A percentile compares a stretch with the other conserved stretches of the same genome.
phyloP scores from a whole-genome alignment of 2,113 vertebrate species.

The Genyomyrus donnyi region DNA sequence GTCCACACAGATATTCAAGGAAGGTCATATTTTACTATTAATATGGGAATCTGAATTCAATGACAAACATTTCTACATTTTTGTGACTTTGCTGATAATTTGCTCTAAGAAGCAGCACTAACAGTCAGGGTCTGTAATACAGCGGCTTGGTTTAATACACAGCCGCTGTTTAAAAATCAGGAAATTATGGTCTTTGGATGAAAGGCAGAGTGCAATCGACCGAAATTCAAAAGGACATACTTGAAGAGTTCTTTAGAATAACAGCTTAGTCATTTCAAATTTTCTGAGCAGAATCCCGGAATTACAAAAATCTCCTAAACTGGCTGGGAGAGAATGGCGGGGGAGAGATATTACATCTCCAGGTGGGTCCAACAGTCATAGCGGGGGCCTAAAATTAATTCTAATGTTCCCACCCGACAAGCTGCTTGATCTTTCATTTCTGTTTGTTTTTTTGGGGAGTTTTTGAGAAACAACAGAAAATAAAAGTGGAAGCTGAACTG shows the following conservation, averaged over 20 bases:
- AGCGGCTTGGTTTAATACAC: neutral
- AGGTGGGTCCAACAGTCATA: neutral
- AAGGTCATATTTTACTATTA: neutral
- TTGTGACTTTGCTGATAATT: neutral
- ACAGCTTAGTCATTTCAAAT: neutral
- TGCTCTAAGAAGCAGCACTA: neutral
- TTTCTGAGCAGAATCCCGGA: neutral
- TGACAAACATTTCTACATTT: neutral
- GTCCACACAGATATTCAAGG: neutral
- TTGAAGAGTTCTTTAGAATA: neutral
- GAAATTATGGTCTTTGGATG: neutral
- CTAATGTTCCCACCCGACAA: neutral
- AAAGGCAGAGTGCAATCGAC: neutral
- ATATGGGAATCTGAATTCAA: neutral
- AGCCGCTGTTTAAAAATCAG: neutral
- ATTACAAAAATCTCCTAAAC: neutral
- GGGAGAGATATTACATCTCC: neutral
- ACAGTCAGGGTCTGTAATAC: neutral
- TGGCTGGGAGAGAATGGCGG: neutral
- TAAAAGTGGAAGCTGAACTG: neutral
- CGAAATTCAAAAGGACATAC: neutral
- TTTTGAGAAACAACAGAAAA: neutral
- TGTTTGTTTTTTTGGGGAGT: neutral
- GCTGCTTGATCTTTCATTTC: neutral
- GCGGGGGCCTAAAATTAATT: neutral